Percentiles rank a stretch among this genome's conserved stretches.
phyloP scores from a whole-genome alignment of 53 echinoderm and acorn worm genomes.

The Holothuria scabra region DNA sequence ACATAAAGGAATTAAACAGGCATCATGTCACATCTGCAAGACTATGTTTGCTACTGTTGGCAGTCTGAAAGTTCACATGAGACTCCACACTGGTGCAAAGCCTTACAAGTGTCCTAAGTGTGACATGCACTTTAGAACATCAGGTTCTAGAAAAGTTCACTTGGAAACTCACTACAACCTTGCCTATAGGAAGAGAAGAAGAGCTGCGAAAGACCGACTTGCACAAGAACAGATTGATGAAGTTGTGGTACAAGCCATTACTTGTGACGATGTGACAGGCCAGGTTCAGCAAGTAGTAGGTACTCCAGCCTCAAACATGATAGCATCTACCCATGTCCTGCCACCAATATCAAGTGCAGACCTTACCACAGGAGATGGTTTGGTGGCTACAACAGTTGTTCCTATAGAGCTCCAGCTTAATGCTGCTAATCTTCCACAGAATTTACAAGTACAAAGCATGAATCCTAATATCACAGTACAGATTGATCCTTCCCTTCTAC shows the following conservation, averaged over 20 bases:
- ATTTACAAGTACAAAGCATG: constrained; percentile 83
- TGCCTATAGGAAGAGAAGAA: constrained; percentile 57
- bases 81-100: constrained; percentile 93
- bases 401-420: constrained; percentile 92
- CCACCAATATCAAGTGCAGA: constrained; percentile 10
- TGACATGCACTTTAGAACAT: constrained; percentile 87
- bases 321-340: constrained; percentile 35
- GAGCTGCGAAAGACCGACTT: not conserved
- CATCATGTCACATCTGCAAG: constrained; percentile 87
- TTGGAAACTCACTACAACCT: constrained; percentile 85
- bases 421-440: constrained; percentile 75
- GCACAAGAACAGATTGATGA: constrained; percentile 2
- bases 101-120: constrained; percentile 97
- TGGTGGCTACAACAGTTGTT: constrained; percentile 71
- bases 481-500: constrained; percentile 88
- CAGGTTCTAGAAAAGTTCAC: constrained; percentile 94
- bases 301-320: not conserved
- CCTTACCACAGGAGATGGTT: constrained; percentile 64
- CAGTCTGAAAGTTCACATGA: constrained; percentile 98
- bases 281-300: constrained; percentile 11
- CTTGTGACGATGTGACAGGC: constrained; percentile 11
- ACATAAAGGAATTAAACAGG: constrained; percentile 83
- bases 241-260: constrained; percentile 21
- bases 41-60: constrained; percentile 94
- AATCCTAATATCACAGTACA: constrained; percentile 95